Percentiles rank a stretch among this genome's conserved stretches.
Conservation (phyloP, 1,140 invertebrate species). For the Polyergus mexicanus region DNA sequence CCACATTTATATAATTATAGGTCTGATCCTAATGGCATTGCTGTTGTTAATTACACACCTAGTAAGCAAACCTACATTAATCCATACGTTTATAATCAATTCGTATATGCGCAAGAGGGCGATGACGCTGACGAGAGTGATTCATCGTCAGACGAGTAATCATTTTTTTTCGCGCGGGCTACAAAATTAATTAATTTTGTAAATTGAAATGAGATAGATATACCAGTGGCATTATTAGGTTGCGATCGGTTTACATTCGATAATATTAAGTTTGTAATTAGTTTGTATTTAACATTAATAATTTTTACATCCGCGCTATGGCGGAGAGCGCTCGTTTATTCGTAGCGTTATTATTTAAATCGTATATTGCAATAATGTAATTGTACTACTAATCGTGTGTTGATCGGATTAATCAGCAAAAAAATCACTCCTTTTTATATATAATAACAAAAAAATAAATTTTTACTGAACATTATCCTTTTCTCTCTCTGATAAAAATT, state of each 20-base stretch:
- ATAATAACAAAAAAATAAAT: slow-evolving; percentile 74
- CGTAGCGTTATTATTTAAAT: slow-evolving; percentile 83
- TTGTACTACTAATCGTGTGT: slow-evolving; percentile 78
- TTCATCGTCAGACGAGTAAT: slow-evolving; percentile 78
- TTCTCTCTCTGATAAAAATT: slow-evolving; percentile 60
- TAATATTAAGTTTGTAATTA: slow-evolving; percentile 86
- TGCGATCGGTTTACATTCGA: slow-evolving; percentile 63
- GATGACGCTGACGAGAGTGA: slow-evolving; percentile 80
- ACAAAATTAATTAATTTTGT: slow-evolving; percentile 66
- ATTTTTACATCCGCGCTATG: slow-evolving; percentile 72
- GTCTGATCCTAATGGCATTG: slow-evolving; percentile 79
- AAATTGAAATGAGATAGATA: slow-evolving; percentile 56
- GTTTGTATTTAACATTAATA: slow-evolving; percentile 84
- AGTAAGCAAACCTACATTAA: slow-evolving; percentile 82
- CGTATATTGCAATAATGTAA: slow-evolving; percentile 84
- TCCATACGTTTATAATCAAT: slow-evolving; percentile 81
- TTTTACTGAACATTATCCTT: slow-evolving; percentile 72
- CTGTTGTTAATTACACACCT: slow-evolving; percentile 83
- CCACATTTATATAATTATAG: slow-evolving; percentile 84
- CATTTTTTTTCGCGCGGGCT: slow-evolving; percentile 65
- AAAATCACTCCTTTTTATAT: slow-evolving; percentile 69
- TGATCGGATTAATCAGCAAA: slow-evolving; percentile 64
- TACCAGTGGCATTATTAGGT: slow-evolving; percentile 66
- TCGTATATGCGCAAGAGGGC: slow-evolving; percentile 75
- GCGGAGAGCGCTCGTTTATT: slow-evolving; percentile 60